Evolutionary conservation across 2,888 invertebrate genomes (phyloP).

Genomic region (Litoditis marina): DNA sequence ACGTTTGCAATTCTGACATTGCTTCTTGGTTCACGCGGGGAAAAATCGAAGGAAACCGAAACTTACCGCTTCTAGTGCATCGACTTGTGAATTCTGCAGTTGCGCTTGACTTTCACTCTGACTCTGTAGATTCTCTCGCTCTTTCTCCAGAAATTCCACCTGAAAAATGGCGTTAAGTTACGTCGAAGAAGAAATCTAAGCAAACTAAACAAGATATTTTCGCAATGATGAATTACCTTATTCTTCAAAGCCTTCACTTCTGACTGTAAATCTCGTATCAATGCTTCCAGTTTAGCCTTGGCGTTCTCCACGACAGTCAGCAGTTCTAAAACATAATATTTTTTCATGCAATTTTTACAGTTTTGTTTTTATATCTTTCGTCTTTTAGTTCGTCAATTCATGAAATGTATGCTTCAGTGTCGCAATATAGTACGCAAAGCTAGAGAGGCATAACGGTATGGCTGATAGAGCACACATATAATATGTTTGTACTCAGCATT

Average conservation of each 20-base stretch:
- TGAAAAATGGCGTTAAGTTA: conserved; percentile 4
- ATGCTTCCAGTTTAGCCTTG: conserved; percentile 48
- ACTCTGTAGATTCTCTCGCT: conserved; percentile 58
- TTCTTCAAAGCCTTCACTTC: conserved; percentile 60
- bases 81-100: conserved; percentile 59
- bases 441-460: too few species aligned
- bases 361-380: not conserved
- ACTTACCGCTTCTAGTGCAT: conserved; percentile 60
- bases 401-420: not conserved
- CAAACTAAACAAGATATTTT: not conserved
- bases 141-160: conserved; percentile 60
- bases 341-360: not conserved
- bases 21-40: not conserved
- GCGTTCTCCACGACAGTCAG: conserved; percentile 53
- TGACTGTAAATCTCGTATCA: conserved; percentile 56
- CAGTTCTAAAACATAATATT: conserved; percentile 28
- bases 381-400: conserved; percentile 9
- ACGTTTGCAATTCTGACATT: too few species aligned
- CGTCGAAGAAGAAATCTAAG: not conserved
- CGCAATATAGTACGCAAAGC: too few species aligned
- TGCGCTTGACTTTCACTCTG: conserved; percentile 60
- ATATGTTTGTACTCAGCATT: too few species aligned
- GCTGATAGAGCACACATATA: too few species aligned
- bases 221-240: conserved; percentile 36
- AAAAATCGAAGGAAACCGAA: not conserved